Evolutionary conservation across 2,113 vertebrate genomes (phyloP).

Genomic region (Dendrocopos noguchii): DNA sequence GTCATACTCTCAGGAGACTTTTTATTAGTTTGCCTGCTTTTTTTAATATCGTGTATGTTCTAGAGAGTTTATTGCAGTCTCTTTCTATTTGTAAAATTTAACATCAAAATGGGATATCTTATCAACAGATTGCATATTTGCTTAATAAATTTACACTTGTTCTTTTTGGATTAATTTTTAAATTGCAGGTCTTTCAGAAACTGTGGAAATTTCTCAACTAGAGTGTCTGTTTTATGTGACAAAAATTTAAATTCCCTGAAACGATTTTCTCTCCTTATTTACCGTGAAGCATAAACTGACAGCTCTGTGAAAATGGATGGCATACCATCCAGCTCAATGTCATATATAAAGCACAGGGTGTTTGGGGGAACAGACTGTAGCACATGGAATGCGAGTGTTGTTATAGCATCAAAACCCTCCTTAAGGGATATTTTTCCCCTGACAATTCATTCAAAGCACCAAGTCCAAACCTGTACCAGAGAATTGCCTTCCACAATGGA

Average conservation of each 20-base stretch:
- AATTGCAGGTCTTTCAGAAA: constrained; percentile 69
- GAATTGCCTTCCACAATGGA: background rate
- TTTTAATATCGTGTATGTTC: background rate
- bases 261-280: constrained; percentile 44
- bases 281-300: background rate
- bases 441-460: background rate
- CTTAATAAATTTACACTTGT: constrained; percentile 64
- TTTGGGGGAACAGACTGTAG: background rate
- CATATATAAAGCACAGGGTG: background rate
- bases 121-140: constrained; percentile 26
- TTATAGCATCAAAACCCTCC: background rate
- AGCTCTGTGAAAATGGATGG: background rate
- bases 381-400: background rate
- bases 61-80: background rate
- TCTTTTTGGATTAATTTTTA: constrained; percentile 69
- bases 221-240: constrained; percentile 62
- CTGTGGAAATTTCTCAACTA: constrained; percentile 62
- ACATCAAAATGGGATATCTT: background rate
- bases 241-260: constrained; percentile 59
- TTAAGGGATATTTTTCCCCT: background rate
- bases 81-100: background rate
- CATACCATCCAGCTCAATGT: background rate
- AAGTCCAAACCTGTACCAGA: background rate
- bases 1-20: background rate
- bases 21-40: background rate